Evolutionary conservation across 2,797 vertebrate species (phyloP).

Genomic region (Odontamblyopus lacepedii): DNA sequence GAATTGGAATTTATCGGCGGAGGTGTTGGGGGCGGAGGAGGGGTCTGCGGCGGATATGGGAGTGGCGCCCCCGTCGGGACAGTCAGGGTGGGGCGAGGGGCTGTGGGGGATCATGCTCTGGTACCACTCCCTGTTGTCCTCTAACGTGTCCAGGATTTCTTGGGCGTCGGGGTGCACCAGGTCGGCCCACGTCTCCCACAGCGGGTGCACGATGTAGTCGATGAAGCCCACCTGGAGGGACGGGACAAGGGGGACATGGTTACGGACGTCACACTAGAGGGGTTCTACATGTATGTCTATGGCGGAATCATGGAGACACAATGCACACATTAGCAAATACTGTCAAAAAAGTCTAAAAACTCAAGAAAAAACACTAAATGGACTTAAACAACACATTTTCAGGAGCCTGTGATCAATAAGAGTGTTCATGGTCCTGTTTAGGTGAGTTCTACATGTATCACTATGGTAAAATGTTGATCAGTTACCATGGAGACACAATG

Average conservation of each 20-base stretch:
- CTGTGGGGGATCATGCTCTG: conserved; percentile 92
- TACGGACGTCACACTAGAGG: no score
- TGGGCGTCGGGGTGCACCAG: conserved; percentile 92
- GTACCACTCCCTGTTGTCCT: conserved; percentile 95
- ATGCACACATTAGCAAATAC: no score
- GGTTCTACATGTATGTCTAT: no score
- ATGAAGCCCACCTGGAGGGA: conserved; percentile 88
- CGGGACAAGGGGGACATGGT: not conserved
- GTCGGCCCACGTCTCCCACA: conserved; percentile 95
- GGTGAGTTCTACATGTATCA: no score
- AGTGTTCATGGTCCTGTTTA: no score
- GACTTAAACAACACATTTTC: no score
- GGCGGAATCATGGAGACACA: no score
- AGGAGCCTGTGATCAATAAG: no score
- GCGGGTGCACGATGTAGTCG: conserved; percentile 91
- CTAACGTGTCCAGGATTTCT: conserved; percentile 89
- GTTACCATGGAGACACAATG: no score
- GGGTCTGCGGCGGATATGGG: conserved; percentile 13
- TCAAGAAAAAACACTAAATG: no score
- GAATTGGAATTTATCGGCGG: conserved; percentile 85
- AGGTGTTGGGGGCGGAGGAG: conserved; percentile 25
- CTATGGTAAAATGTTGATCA: no score
- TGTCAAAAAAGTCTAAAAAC: no score
- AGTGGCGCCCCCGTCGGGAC: conserved; percentile 35
- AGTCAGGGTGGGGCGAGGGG: conserved; percentile 75